A percentile compares a stretch with the other conserved stretches of the same genome.
Conservation (phyloP, 2,797 vertebrate genomes). For the Rhodeus uyekii region DNA sequence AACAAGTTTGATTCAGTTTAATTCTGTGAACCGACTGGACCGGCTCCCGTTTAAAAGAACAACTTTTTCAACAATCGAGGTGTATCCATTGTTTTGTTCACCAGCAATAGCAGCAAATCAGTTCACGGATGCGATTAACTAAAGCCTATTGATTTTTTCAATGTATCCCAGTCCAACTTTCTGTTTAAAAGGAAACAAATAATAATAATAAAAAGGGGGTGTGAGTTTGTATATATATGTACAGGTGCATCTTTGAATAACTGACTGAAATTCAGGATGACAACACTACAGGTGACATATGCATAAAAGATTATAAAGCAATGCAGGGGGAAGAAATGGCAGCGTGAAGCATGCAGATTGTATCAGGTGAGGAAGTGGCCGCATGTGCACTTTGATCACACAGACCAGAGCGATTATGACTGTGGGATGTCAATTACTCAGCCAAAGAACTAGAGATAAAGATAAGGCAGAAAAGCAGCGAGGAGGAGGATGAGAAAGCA, state of each 20-base stretch:
- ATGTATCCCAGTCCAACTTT: neutral
- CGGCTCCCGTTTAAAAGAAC: too few species aligned
- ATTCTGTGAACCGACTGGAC: neutral
- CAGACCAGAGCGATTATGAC: slow-evolving; percentile 77
- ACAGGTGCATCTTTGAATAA: slow-evolving; percentile 11
- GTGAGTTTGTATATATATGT: neutral
- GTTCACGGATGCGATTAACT: neutral
- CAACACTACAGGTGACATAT: neutral
- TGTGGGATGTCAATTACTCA: slow-evolving; percentile 86
- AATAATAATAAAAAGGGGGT: neutral
- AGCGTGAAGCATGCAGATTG: slow-evolving; percentile 66
- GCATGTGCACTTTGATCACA: slow-evolving; percentile 71
- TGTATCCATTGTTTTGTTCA: too few species aligned
- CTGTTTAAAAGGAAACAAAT: neutral
- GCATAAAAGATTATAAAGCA: neutral
- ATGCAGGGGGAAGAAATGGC: slow-evolving; percentile 65
- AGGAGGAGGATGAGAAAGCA: slow-evolving; percentile 21
- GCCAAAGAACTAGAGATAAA: slow-evolving; percentile 80
- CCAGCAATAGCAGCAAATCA: too few species aligned
- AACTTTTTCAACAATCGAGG: too few species aligned
- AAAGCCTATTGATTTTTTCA: neutral
- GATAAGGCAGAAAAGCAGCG: neutral
- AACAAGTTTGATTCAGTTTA: neutral
- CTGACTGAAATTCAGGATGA: neutral
- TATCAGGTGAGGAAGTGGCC: slow-evolving; percentile 56